A percentile compares a stretch with the other conserved stretches of the same genome.
Evolutionary conservation across 2,113 vertebrate species (phyloP).

Genomic region (Perca schrenkii): DNA sequence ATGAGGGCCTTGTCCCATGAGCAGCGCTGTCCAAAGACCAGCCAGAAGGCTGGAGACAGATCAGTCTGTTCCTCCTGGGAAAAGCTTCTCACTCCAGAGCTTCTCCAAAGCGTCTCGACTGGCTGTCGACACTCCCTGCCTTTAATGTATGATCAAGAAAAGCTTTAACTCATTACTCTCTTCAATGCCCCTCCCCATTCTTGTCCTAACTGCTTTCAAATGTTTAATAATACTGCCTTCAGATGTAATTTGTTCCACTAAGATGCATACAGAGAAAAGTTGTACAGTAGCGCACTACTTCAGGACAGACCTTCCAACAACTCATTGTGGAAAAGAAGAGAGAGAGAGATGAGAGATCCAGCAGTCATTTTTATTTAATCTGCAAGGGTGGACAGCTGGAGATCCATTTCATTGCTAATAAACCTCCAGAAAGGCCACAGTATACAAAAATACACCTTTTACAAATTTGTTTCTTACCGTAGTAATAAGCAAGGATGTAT

Average conservation of each 20-base stretch:
- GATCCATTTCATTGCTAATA: constrained; percentile 11
- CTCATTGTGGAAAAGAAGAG: constrained; percentile 1
- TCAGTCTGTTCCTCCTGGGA: constrained; percentile 72
- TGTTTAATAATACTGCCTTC: constrained; percentile 80
- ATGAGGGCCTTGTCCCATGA: constrained; percentile 36
- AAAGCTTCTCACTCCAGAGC: constrained; percentile 69
- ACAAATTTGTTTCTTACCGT: neutral
- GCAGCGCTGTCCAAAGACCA: constrained; percentile 46
- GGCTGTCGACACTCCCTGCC: constrained; percentile 81
- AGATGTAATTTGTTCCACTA: constrained; percentile 81
- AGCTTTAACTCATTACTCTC: constrained; percentile 80
- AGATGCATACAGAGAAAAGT: constrained; percentile 64
- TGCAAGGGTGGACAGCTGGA: constrained; percentile 11
- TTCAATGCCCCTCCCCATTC: constrained; percentile 73
- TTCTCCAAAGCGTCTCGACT: constrained; percentile 80
- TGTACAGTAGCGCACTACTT: constrained; percentile 53
- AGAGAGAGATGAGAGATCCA: neutral
- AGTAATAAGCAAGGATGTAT: neutral
- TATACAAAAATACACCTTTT: neutral
- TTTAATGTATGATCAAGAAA: constrained; percentile 85
- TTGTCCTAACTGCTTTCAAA: constrained; percentile 80
- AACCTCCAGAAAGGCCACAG: constrained; percentile 4
- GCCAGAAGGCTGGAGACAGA: constrained; percentile 70
- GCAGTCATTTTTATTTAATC: constrained; percentile 46
- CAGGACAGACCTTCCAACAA: constrained; percentile 23